phyloP scores from a whole-genome alignment of 2,797 vertebrate genomes.

The Balearica regulorum region DNA sequence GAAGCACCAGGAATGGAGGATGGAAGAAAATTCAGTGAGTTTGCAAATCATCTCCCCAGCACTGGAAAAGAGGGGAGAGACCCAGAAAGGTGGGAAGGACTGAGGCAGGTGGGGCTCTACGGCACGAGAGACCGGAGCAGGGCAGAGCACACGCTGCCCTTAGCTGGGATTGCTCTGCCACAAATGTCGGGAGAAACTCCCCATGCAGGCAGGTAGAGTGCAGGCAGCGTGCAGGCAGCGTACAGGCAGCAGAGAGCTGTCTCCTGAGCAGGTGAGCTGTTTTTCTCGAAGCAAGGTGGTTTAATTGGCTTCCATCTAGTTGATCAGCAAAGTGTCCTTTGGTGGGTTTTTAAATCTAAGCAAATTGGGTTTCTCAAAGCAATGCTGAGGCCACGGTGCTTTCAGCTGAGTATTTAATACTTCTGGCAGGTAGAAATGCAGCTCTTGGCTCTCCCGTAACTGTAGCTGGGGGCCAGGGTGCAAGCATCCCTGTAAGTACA shows the following conservation, averaged over 20 bases:
- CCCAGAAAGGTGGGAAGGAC: background rate
- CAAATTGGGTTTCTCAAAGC: background rate
- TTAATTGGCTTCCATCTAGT: slow-evolving; percentile 30
- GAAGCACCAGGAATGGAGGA: fast-evolving
- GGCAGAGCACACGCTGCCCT: background rate
- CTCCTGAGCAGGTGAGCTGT: background rate
- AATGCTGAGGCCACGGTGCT: background rate
- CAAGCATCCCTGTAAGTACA: fast-evolving
- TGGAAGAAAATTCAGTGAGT: background rate
- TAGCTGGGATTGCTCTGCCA: background rate
- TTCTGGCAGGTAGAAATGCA: background rate
- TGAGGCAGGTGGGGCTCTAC: background rate
- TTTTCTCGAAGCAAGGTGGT: background rate
- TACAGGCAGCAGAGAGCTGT: background rate
- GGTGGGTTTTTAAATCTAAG: slow-evolving; percentile 27
- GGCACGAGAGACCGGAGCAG: background rate
- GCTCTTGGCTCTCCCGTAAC: background rate
- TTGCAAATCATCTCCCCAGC: background rate
- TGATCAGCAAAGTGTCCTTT: slow-evolving; percentile 54
- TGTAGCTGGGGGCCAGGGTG: too few relatives aligned
- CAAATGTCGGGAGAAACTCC: background rate
- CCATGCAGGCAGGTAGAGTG: background rate
- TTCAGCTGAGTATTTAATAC: background rate
- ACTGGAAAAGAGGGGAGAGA: background rate
- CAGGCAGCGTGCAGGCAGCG: background rate